These are phyloP conservation scores for Momotus momota DNA, from an alignment of 2,797 vertebrate species.

Conservation along the genomic window DNA sequence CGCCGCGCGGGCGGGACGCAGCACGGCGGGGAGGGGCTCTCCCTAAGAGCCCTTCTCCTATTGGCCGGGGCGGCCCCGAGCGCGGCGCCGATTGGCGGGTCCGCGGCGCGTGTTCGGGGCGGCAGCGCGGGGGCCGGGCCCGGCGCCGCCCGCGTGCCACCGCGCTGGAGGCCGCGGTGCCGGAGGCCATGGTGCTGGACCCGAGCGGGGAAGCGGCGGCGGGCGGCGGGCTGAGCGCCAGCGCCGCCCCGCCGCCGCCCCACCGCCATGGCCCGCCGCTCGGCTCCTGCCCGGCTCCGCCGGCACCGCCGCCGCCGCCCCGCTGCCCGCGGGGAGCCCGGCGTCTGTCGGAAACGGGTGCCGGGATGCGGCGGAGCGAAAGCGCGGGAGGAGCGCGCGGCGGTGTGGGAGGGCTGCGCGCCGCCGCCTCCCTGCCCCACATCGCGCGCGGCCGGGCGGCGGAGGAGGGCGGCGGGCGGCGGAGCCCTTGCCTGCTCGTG, in stretches of 20 bases:
- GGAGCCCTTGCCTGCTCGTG: constrained; percentile 88
- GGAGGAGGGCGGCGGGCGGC: constrained; percentile 27
- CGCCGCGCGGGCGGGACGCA: background rate
- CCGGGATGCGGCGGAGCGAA: constrained; percentile 89
- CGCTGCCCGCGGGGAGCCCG: constrained; percentile 54
- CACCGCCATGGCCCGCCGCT: constrained; percentile 33
- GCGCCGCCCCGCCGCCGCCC: background rate
- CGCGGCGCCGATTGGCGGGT: background rate
- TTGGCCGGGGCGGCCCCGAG: background rate
- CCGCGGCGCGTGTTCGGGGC: background rate
- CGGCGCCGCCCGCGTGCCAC: background rate
- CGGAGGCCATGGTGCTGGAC: constrained; percentile 89
- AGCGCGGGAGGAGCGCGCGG: constrained; percentile 71
- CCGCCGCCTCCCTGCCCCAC: constrained; percentile 90
- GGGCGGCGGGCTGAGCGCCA: constrained; percentile 60
- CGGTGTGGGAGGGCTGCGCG: constrained; percentile 77
- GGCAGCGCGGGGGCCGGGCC: background rate
- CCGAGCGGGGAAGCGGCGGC: constrained; percentile 72
- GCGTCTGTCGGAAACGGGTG: constrained; percentile 72
- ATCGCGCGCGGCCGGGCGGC: constrained; percentile 78
- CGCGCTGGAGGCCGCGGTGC: background rate
- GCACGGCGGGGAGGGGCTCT: background rate
- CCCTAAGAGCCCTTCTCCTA: background rate
- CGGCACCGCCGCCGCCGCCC: background rate
- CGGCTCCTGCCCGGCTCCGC: background rate